Conservation (phyloP, 2,113 vertebrate genomes). For the Zootoca vivipara region DNA sequence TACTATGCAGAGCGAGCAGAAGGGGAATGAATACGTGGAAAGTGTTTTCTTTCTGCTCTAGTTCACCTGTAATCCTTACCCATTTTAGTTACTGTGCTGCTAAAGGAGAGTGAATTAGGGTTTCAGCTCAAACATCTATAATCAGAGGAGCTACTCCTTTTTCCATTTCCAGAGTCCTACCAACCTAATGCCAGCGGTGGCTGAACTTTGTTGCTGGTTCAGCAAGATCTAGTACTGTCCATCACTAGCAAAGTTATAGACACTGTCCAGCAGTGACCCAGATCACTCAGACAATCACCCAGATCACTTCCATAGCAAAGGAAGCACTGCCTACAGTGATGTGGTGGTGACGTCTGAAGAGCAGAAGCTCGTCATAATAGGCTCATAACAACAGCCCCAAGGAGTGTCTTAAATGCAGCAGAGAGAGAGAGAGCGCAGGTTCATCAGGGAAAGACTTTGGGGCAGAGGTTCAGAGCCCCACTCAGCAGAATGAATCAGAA, state of each 20-base stretch:
- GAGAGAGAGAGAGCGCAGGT: no score
- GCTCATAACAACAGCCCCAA: neutral
- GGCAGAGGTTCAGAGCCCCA: neutral
- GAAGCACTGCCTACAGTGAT: neutral
- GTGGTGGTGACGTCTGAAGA: neutral
- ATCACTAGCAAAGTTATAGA: no score
- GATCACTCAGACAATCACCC: neutral
- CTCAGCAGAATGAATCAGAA: neutral
- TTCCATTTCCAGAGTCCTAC: neutral
- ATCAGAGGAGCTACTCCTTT: neutral
- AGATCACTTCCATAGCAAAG: neutral
- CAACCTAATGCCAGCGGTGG: neutral
- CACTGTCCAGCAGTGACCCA: no score
- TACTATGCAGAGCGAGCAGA: neutral
- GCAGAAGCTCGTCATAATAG: neutral
- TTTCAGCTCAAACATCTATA: neutral
- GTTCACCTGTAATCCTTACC: neutral
- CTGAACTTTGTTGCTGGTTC: neutral
- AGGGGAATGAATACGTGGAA: neutral
- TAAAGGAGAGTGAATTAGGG: neutral
- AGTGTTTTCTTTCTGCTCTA: neutral
- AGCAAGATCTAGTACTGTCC: neutral
- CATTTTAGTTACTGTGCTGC: no score
- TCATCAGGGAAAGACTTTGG: neutral
- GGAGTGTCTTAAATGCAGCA: no score